Conservation (phyloP, 2,888 invertebrate genomes). For the Drosophila buzzatii region DNA sequence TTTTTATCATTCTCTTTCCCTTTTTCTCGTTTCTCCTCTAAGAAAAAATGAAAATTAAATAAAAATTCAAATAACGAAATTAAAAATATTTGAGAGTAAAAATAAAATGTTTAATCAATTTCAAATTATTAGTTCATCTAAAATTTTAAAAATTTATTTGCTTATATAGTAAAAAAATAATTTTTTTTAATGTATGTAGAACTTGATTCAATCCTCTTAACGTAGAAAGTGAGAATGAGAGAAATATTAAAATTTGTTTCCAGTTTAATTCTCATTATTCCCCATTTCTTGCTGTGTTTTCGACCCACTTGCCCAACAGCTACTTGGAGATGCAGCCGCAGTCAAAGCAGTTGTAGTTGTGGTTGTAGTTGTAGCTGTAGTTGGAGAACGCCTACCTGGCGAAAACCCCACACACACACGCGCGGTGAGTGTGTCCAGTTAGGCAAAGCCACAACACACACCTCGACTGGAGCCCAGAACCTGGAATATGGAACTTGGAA, state of each 20-base stretch:
- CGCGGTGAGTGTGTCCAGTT: constrained; percentile 49
- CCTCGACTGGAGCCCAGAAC: constrained; percentile 17
- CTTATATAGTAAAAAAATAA: no score
- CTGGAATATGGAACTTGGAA: neutral
- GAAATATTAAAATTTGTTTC: neutral
- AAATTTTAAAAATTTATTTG: no score
- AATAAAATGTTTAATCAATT: no score
- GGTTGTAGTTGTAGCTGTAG: neutral
- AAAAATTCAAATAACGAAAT: no score
- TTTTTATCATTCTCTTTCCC: no score
- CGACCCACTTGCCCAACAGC: constrained; percentile 50
- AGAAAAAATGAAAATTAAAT: no score
- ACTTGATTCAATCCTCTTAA: neutral
- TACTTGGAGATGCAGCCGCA: constrained; percentile 6
- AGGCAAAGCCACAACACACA: constrained; percentile 43
- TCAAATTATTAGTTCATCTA: no score
- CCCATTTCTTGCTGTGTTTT: constrained; percentile 20
- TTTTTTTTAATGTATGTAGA: no score
- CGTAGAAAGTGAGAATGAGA: neutral
- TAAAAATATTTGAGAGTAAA: no score
- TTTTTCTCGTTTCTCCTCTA: no score
- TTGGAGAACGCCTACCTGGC: constrained; percentile 46
- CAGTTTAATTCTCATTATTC: neutral
- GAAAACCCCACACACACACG: constrained; percentile 26
- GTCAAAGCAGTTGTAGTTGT: neutral